These are phyloP conservation scores for Trisateles emortualis DNA, from an alignment of 2,888 invertebrate genomes.

Conservation along the genomic window DNA sequence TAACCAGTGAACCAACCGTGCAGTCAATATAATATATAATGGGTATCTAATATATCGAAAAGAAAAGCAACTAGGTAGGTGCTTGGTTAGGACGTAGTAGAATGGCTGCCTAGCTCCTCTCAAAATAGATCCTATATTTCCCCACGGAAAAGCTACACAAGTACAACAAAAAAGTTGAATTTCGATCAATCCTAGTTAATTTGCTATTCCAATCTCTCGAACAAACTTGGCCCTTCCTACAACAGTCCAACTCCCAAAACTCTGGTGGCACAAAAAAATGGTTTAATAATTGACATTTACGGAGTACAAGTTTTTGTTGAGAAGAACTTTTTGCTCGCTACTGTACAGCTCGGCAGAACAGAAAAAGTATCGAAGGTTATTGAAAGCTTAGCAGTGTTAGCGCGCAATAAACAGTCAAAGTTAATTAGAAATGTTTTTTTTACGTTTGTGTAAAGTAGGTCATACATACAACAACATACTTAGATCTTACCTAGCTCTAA, in stretches of 20 bases:
- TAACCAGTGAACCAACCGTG: too few species aligned
- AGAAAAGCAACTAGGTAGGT: too few species aligned
- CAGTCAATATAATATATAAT: too few species aligned
- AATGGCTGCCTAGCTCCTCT: too few species aligned
- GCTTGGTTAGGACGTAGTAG: too few species aligned
- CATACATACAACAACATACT: too few species aligned
- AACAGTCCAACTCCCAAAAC: constrained; percentile 9
- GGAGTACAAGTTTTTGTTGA: constrained; percentile 11
- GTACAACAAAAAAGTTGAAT: background rate
- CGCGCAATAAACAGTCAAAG: background rate
- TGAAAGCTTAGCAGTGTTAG: constrained; percentile 1
- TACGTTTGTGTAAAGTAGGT: background rate
- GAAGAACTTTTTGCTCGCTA: constrained; percentile 9
- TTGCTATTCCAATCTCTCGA: constrained; percentile 2
- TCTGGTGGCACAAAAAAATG: constrained; percentile 9
- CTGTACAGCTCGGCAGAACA: background rate
- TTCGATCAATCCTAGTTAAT: constrained; percentile 9
- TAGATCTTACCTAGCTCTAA: too few species aligned
- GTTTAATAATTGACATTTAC: constrained; percentile 16
- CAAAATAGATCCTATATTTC: too few species aligned
- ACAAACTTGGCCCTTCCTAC: background rate
- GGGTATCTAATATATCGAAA: too few species aligned
- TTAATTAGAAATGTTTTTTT: constrained; percentile 3
- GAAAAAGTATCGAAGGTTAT: constrained; percentile 11
- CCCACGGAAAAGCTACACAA: too few species aligned